phyloP scores from a whole-genome alignment of 2,797 vertebrate genomes.

The Nannoperca australis region DNA sequence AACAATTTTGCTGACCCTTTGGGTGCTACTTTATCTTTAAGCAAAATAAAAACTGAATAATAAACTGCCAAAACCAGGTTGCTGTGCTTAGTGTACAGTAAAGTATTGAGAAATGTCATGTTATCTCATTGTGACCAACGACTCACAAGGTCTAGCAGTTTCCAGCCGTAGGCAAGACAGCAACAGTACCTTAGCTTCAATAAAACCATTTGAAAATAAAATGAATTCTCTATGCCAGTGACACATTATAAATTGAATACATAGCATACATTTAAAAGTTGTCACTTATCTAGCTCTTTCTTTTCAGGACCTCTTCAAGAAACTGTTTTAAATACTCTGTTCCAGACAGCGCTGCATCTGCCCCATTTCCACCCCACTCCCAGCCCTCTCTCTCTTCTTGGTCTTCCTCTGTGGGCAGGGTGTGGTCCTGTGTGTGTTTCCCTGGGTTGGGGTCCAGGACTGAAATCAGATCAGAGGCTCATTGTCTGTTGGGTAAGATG shows the following conservation, averaged over 20 bases:
- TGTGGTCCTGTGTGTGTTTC: constrained; percentile 65
- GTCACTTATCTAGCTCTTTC: constrained; percentile 40
- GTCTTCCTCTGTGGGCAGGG: constrained; percentile 70
- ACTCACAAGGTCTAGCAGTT: constrained; percentile 59
- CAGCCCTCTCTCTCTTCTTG: neutral
- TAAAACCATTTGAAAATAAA: constrained; percentile 42
- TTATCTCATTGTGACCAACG: constrained; percentile 60
- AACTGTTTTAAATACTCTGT: constrained; percentile 37
- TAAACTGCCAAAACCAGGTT: constrained; percentile 20
- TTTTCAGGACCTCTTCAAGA: constrained; percentile 31
- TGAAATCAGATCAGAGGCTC: constrained; percentile 79
- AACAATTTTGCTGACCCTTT: constrained; percentile 9
- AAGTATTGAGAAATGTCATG: constrained; percentile 46
- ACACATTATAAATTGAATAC: constrained; percentile 37
- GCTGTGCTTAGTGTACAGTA: constrained; percentile 35
- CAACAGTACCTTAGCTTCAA: constrained; percentile 50
- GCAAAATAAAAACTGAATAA: constrained; percentile 20
- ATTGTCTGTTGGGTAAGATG: constrained; percentile 76
- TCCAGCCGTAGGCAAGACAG: constrained; percentile 38
- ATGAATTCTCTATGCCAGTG: constrained; percentile 29
- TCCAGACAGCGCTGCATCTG: constrained; percentile 17
- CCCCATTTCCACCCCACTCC: neutral
- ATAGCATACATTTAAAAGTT: constrained; percentile 29
- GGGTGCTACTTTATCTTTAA: constrained; percentile 24
- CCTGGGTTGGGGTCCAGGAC: constrained; percentile 71